These are phyloP conservation scores for Pelvicachromis taeniatus DNA, from an alignment of 2,113 vertebrate species.

Conservation along the genomic window DNA sequence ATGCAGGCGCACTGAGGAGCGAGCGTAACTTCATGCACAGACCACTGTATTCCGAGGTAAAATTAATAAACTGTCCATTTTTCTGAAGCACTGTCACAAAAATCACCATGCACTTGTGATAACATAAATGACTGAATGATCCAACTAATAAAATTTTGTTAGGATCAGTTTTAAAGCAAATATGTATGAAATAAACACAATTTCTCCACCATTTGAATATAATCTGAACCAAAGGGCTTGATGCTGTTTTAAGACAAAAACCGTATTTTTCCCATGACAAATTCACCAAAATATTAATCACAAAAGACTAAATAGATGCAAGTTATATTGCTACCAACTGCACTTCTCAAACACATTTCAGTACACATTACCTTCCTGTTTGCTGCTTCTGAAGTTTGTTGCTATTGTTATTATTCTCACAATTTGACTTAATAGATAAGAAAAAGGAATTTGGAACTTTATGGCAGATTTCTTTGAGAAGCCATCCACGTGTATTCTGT, in stretches of 20 bases:
- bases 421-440: not conserved
- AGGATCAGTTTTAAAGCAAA: not conserved
- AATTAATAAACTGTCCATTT: slow-evolving; percentile 3
- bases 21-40: slow-evolving; percentile 53
- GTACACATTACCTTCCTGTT: not conserved
- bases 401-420: not conserved
- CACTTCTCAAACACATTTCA: not conserved
- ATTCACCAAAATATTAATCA: not conserved
- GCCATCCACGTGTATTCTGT: not conserved
- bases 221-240: not conserved
- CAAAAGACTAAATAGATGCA: not conserved
- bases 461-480: not conserved
- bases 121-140: not conserved
- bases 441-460: fast-evolving
- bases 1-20: slow-evolving; percentile 10
- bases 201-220: not conserved
- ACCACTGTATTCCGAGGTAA: slow-evolving; percentile 17
- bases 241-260: not conserved
- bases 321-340: not conserved
- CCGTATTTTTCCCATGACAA: not conserved
- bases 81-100: slow-evolving; percentile 27
- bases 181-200: not conserved
- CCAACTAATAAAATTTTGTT: not conserved
- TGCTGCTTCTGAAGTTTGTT: not conserved
- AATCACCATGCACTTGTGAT: slow-evolving; percentile 47